These are phyloP conservation scores for Hafferia zeledoni DNA, from an alignment of 2,797 vertebrate genomes.

Conservation along the genomic window DNA sequence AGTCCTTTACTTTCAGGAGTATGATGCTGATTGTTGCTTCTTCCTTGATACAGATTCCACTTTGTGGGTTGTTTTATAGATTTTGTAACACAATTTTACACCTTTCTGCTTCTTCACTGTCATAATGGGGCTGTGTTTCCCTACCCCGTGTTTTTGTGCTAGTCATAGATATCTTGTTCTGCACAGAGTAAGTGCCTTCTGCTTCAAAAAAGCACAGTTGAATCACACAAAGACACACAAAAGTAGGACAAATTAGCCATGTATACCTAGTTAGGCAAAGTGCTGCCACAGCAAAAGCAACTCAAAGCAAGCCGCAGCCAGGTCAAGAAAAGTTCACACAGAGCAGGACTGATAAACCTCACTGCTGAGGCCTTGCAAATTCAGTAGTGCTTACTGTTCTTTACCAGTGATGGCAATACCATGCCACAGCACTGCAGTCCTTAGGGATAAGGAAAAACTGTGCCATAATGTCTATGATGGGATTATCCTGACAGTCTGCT, in stretches of 20 bases:
- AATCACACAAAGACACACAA: neutral
- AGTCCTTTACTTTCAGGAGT: neutral
- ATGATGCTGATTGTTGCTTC: neutral
- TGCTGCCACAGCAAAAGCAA: neutral
- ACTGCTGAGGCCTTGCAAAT: neutral
- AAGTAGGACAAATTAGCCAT: neutral
- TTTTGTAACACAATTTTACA: neutral
- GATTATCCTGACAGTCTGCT: neutral
- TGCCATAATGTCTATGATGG: neutral
- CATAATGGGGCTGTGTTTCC: neutral
- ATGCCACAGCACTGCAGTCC: rapidly evolving
- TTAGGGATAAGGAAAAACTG: neutral
- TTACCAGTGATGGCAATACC: neutral
- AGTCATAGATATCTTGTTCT: neutral
- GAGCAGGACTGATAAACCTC: neutral
- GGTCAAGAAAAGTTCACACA: neutral
- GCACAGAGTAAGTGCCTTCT: neutral
- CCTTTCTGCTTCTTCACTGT: neutral
- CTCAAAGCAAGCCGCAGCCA: neutral
- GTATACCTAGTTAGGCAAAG: neutral
- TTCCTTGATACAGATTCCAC: neutral
- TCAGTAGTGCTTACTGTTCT: rapidly evolving
- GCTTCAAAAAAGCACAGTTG: neutral
- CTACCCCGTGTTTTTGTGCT: neutral
- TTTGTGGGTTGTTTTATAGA: neutral